These are phyloP conservation scores for Lepidurus arcticus DNA, from an alignment of 1,140 invertebrate species.

Conservation along the genomic window DNA sequence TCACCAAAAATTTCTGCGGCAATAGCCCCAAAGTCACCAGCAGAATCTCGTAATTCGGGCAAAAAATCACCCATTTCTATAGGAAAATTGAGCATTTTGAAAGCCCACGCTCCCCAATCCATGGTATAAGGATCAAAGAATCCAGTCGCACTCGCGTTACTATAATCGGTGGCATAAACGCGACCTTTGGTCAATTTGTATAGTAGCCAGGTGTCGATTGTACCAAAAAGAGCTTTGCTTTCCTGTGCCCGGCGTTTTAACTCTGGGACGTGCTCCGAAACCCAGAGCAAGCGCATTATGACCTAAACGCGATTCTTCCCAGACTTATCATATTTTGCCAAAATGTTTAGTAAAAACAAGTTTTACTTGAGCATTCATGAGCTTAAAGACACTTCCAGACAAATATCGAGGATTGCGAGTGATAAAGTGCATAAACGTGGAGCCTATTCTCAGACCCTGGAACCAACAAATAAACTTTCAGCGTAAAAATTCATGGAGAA, in stretches of 20 bases:
- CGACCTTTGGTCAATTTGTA: slow-evolving; percentile 55
- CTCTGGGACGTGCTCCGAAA: slow-evolving; percentile 61
- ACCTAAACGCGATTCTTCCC: slow-evolving; percentile 52
- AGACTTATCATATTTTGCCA: too few relatives aligned
- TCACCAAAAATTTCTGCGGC: slow-evolving; percentile 33
- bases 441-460: slow-evolving; percentile 53
- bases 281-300: slow-evolving; percentile 70
- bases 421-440: slow-evolving; percentile 64
- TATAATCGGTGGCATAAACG: slow-evolving; percentile 75
- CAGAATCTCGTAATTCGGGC: slow-evolving; percentile 72
- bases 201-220: slow-evolving; percentile 87
- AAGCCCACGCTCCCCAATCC: slow-evolving; percentile 67
- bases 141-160: slow-evolving; percentile 82
- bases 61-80: slow-evolving; percentile 53
- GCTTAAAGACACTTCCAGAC: slow-evolving; percentile 68
- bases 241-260: slow-evolving; percentile 55
- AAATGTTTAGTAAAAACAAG: slow-evolving; percentile 35
- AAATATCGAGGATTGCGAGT: slow-evolving; percentile 72
- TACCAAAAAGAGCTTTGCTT: slow-evolving; percentile 73
- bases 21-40: slow-evolving; percentile 58
- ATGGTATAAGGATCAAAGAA: slow-evolving; percentile 87
- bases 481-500: neutral
- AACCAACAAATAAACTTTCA: slow-evolving; percentile 35
- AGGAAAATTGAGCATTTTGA: slow-evolving; percentile 65
- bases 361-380: slow-evolving; percentile 71